Percentiles rank a stretch among this genome's conserved stretches.
Evolutionary conservation across 2,888 invertebrate genomes (phyloP).

Genomic region (Trimorus sp.): DNA sequence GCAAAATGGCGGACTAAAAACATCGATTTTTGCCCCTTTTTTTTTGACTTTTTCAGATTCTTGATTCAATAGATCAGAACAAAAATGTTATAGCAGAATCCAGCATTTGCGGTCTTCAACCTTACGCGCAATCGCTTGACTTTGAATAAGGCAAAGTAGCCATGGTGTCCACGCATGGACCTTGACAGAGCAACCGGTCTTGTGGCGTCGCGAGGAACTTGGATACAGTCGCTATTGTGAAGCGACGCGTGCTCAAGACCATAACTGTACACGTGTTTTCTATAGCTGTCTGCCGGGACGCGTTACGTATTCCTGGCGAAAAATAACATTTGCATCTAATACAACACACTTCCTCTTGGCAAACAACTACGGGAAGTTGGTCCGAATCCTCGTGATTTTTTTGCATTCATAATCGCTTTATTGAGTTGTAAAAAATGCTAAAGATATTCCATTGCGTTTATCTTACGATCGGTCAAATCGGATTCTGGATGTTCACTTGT

Average conservation of each 20-base stretch:
- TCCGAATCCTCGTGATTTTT: too few relatives aligned
- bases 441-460: neutral
- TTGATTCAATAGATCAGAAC: too few relatives aligned
- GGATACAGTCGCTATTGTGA: slow-evolving; percentile 30
- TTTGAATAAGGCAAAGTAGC: too few relatives aligned
- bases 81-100: too few relatives aligned
- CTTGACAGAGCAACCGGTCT: slow-evolving; percentile 51
- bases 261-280: slow-evolving; percentile 35
- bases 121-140: slow-evolving; percentile 44
- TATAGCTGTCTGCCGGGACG: slow-evolving; percentile 12
- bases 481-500: too few relatives aligned
- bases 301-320: slow-evolving; percentile 22
- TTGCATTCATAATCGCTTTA: neutral
- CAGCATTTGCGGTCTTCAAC: slow-evolving; percentile 54
- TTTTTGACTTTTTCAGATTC: too few relatives aligned
- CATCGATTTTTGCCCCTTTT: too few relatives aligned
- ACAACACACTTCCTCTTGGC: slow-evolving; percentile 24
- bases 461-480: neutral
- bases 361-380: neutral
- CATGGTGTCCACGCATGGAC: slow-evolving; percentile 25
- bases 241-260: slow-evolving; percentile 14
- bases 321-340: slow-evolving; percentile 37
- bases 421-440: neutral
- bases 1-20: too few relatives aligned
- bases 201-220: slow-evolving; percentile 5